Evolutionary conservation across 35 echinoderm and acorn worm genomes (phyloP).

Genomic region (Holothuria glaberrima): DNA sequence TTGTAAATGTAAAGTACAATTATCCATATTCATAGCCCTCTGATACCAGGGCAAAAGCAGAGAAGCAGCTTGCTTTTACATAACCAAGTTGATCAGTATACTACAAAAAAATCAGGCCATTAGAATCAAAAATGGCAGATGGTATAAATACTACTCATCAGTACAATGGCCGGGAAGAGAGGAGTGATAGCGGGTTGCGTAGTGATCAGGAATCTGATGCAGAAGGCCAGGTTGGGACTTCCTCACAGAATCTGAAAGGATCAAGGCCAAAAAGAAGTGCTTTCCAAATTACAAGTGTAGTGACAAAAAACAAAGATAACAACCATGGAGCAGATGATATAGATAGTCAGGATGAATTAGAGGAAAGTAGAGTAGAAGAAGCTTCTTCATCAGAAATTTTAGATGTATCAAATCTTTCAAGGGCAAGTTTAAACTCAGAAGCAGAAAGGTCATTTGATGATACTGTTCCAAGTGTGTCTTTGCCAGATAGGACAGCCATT

Average conservation of each 20-base stretch:
- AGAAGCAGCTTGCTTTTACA: background rate
- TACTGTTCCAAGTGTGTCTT: constrained; percentile 50
- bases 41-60: background rate
- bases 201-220: constrained; percentile 58
- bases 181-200: constrained; percentile 22
- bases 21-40: background rate
- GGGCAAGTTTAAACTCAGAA: constrained; percentile 76
- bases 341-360: constrained; percentile 96
- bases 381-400: constrained; percentile 83
- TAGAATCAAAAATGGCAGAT: constrained; percentile 1
- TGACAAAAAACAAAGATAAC: constrained; percentile 58
- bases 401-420: constrained; percentile 75
- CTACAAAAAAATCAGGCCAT: too few species aligned
- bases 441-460: constrained; percentile 62
- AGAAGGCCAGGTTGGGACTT: constrained; percentile 32
- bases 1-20: constrained; percentile 37
- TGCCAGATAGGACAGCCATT: constrained; percentile 45
- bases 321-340: constrained; percentile 70
- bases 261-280: constrained; percentile 79
- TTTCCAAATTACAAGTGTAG: constrained; percentile 98
- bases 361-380: constrained; percentile 95
- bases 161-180: constrained; percentile 53
- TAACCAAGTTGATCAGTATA: too few species aligned
- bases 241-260: constrained; percentile 46
- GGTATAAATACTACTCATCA: constrained; percentile 36